Evolutionary conservation across 2,797 vertebrate genomes (phyloP), one percentile per base, ranked within the genome.

Genomic region (Lacerta viridis): DNA sequence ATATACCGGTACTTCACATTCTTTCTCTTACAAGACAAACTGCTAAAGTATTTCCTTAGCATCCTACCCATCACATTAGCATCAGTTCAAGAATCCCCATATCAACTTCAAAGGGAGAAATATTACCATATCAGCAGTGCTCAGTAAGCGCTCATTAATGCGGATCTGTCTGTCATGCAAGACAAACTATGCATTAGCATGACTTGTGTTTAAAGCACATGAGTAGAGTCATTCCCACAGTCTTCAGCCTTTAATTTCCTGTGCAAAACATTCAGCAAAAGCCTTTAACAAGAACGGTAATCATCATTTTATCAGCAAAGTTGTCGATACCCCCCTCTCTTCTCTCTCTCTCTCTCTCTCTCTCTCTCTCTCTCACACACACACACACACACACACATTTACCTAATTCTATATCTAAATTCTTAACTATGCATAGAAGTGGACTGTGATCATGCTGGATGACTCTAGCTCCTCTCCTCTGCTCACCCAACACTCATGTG

Each of bases 161-260:
- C 0, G 0, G 61, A 75, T 88, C 83, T 39, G 13, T 25, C n/a
- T 46, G 18, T 39, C n/a, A 0, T 68, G 6, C 64, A 78, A 55
- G 0, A 80, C 50, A 84, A 80, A 0, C 66, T 78, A 43, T 23
- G 46, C 64, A 39, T 71, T 64, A 72, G 69, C 84, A 78, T 72
- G 69, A 23, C 77, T 88, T 33, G 79, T 84, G 88, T 68, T 76
- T 78, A 83, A 87, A 92, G 75, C 69, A 36, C 80, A 72, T 15
- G 64, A 80, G 4, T 69, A 77, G 6, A 76, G 46, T 43, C 76
- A 55, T 23, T 75, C 9, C 29, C 1, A 81, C 69, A 89, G 18
- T 1, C 36, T 87, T 61, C 10, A 85, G 9, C 0, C 3, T 85
- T 77, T 25, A 10, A 55, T 11, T 74, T 46, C 86, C 84, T 87